Base-by-base conservation (phyloP, 2,113 vertebrate genomes). In the Indicator maculatus region DNA sequence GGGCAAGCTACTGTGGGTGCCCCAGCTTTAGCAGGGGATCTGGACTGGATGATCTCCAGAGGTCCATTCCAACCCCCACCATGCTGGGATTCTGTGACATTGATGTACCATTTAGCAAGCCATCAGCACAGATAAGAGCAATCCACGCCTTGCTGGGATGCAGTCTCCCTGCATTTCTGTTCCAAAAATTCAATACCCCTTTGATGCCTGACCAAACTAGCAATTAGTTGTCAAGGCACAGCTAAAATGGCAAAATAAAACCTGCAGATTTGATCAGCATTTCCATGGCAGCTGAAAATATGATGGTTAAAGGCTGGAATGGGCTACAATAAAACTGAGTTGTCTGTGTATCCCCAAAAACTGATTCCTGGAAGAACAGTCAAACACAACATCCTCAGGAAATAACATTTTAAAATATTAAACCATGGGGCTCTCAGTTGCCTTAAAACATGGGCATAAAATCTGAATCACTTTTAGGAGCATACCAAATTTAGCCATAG, bases 241-340 rank as follows among this genome's bases (percentile, higher is more conserved):
- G 36, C n/a, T 90, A 41, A 82, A 85, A 85, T 31, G 66, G 74
- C 30, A 89, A 93, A 93, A 92, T 76, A 73, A 96, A 88, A 72
- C 47, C 39, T 64, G 36, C 31, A 64, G 36, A 74, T 91, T 91
- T 73, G 78, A 93, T 96, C 89, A 93, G 56, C 72, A 89, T 94
- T 95, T 90, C 88, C 81, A 75, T 36, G 81, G 63, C 77, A 92
- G 80, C 55, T 86, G 77, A 95, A 95, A 96, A 92, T 63, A 86
- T n/a, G 60, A 23, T 91, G 67, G 76, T 72, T 93, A 92, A 76
- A 38, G 50, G 56, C 59, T 93, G 39, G 76, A 74, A 86, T 85
- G 92, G 33, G 77, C 26, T 71, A 27, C 61, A 90, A 70, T 91
- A 67, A 79, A 92, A 93, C 31, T 12, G 27, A 84, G 36, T 71